Conservation (phyloP, 2,113 vertebrate genomes). For the Loxodonta africana region DNA sequence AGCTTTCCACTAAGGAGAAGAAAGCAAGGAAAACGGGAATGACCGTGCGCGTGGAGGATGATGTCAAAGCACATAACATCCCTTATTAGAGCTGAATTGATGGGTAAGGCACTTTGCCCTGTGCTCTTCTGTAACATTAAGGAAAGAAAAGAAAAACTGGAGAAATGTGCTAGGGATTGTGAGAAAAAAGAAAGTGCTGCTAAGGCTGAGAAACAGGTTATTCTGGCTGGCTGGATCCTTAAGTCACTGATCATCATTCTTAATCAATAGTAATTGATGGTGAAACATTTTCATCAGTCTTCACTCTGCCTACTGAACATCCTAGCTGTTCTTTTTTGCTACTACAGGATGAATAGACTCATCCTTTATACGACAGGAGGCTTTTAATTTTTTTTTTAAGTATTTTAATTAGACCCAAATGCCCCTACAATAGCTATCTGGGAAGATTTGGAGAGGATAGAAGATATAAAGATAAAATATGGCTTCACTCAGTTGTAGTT, state of each 20-base stretch:
- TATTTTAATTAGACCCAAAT: constrained; percentile 18
- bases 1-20: constrained; percentile 83
- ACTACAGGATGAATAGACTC: neutral
- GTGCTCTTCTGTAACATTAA: constrained; percentile 76
- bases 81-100: constrained; percentile 85
- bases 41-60: constrained; percentile 68
- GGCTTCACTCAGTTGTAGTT: neutral
- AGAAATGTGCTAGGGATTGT: constrained; percentile 46
- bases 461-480: neutral
- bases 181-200: neutral
- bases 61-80: constrained; percentile 75
- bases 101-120: constrained; percentile 74
- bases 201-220: neutral
- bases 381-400: neutral
- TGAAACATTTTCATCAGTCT: constrained; percentile 23
- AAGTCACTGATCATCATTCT: neutral
- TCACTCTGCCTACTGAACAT: constrained; percentile 1
- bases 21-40: constrained; percentile 77
- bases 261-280: constrained; percentile 23
- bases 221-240: neutral
- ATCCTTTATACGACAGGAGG: neutral
- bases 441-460: neutral
- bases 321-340: neutral
- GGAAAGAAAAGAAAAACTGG: constrained; percentile 29
- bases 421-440: neutral